Percentiles rank a stretch among this genome's conserved stretches.
Conservation (phyloP, 2,113 vertebrate genomes). For the Alethe diademata region DNA sequence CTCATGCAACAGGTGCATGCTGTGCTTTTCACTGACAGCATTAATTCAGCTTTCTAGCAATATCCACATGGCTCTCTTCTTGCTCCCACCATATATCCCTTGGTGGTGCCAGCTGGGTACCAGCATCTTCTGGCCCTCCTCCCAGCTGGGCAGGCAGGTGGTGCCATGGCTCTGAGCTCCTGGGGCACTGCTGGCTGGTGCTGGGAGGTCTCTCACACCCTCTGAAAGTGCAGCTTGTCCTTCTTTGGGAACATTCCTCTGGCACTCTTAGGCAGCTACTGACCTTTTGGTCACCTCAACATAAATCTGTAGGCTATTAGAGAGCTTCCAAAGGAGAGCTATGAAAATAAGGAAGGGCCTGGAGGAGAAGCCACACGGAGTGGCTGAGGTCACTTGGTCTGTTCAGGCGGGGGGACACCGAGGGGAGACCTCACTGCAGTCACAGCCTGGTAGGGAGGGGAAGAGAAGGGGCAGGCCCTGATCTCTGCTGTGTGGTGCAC, state of each 20-base stretch:
- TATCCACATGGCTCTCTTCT: neutral
- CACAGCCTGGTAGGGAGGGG: fast-evolving
- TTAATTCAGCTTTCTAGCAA: neutral
- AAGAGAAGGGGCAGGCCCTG: neutral
- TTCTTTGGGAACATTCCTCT: neutral
- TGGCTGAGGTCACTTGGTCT: neutral
- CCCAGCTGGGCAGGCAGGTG: neutral
- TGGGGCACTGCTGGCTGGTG: neutral
- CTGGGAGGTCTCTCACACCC: neutral
- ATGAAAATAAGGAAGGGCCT: neutral
- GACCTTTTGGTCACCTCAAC: neutral
- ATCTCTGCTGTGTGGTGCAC: no score
- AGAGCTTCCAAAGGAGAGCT: neutral
- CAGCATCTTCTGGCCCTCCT: neutral
- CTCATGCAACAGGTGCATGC: neutral
- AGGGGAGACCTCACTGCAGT: neutral
- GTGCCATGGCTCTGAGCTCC: neutral
- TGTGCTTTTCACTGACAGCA: neutral
- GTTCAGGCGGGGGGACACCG: neutral
- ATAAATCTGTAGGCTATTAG: neutral
- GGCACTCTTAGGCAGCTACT: neutral
- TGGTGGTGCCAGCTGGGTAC: neutral
- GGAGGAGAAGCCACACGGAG: neutral
- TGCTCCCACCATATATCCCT: neutral
- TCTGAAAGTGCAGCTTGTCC: neutral